Conservation (phyloP, 2,797 vertebrate genomes). For the Synanceia verrucosa region DNA sequence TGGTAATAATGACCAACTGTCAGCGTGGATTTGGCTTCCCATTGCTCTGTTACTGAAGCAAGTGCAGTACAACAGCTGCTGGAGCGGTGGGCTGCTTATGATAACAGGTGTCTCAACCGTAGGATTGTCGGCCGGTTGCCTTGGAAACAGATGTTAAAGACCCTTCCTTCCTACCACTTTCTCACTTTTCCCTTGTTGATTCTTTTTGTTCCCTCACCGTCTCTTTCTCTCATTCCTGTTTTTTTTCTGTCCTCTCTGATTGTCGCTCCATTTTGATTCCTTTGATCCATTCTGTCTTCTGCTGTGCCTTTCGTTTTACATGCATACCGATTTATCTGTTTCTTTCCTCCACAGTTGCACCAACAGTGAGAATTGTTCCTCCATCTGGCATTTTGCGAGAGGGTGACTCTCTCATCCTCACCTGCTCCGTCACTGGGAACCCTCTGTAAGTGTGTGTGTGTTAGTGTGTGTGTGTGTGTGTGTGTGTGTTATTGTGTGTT, state of each 20-base stretch:
- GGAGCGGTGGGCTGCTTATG: conserved; percentile 55
- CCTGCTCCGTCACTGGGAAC: conserved; percentile 89
- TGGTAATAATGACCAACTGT: conserved; percentile 64
- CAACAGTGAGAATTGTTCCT: conserved; percentile 87
- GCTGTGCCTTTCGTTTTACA: conserved; percentile 6
- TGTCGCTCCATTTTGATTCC: conserved; percentile 25
- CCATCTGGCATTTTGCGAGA: conserved; percentile 89
- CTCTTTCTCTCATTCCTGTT: conserved; percentile 6
- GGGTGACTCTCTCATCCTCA: conserved; percentile 89
- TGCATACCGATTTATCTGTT: conserved; percentile 16
- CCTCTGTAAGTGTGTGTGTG: conserved; percentile 85
- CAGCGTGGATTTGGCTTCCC: conserved; percentile 54
- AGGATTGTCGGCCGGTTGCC: conserved; percentile 67
- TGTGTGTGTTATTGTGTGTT: background rate
- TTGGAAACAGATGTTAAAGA: conserved; percentile 74
- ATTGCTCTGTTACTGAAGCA: conserved; percentile 58
- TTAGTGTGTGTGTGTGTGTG: background rate
- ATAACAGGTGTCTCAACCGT: conserved; percentile 73
- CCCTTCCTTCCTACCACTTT: conserved; percentile 31
- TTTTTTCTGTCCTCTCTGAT: conserved; percentile 1
- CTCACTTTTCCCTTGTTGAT: conserved; percentile 28
- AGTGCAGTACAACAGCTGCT: conserved; percentile 61
- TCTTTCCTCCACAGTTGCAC: conserved; percentile 78
- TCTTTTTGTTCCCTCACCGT: conserved; percentile 9
- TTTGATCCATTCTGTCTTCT: conserved; percentile 19